Percentiles rank a stretch among this genome's conserved stretches.
Conservation (phyloP, 2,797 vertebrate species). For the Tragopan temminckii region DNA sequence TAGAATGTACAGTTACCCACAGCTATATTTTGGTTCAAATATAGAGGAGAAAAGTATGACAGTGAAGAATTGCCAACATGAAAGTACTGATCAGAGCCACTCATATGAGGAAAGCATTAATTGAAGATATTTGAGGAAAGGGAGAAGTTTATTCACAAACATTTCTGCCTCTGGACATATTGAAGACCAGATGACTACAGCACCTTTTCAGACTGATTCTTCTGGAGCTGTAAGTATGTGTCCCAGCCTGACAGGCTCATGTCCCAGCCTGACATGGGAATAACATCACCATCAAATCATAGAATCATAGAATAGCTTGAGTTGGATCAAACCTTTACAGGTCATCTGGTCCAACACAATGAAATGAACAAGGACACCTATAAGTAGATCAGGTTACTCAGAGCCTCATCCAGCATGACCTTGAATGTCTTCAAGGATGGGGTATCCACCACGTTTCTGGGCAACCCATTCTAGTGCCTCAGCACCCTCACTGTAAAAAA, state of each 20-base stretch:
- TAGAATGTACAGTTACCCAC: rapidly evolving
- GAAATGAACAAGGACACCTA: no score
- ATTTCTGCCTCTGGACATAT: not conserved
- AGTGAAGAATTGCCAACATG: not conserved
- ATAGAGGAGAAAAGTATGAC: not conserved
- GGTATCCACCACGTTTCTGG: no score
- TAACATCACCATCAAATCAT: rapidly evolving
- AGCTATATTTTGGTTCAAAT: not conserved
- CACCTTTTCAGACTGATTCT: not conserved
- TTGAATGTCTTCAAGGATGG: no score
- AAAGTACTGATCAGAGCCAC: not conserved
- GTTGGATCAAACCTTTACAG: no score
- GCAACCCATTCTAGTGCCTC: no score
- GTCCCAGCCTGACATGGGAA: not conserved
- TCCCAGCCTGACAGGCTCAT: not conserved
- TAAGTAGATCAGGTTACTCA: no score
- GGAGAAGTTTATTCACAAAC: not conserved
- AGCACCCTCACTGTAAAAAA: no score
- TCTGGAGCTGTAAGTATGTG: not conserved
- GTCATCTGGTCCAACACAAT: no score
- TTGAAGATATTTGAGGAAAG: not conserved
- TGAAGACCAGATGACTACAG: not conserved
- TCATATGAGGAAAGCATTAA: not conserved
- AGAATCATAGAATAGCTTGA: no score
- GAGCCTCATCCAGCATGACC: no score